Evolutionary conservation across 2,797 vertebrate species (phyloP).

Genomic region (Protonibea diacanthus): DNA sequence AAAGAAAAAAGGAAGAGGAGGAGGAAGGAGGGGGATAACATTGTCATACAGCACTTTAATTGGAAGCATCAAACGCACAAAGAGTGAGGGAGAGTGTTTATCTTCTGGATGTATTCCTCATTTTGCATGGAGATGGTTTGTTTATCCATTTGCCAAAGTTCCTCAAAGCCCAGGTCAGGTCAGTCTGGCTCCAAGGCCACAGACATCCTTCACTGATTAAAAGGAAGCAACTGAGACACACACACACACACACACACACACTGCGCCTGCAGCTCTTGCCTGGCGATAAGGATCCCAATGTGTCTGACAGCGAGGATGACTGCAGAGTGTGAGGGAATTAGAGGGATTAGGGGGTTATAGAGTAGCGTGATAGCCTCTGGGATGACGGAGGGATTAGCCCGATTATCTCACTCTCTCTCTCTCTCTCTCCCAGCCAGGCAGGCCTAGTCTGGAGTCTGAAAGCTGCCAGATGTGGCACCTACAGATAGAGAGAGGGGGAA

Average conservation of each 20-base stretch:
- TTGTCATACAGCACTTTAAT: conserved; percentile 66
- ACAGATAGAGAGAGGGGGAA: conserved; percentile 72
- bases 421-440: conserved; percentile 69
- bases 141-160: conserved; percentile 73
- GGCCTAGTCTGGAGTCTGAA: conserved; percentile 77
- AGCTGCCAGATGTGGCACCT: conserved; percentile 85
- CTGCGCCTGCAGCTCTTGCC: conserved; percentile 69
- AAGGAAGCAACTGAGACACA: conserved; percentile 62
- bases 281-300: conserved; percentile 84
- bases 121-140: conserved; percentile 64
- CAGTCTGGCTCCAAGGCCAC: conserved; percentile 65
- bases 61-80: conserved; percentile 66
- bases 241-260: conserved; percentile 46
- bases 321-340: conserved; percentile 88
- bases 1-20: conserved; percentile 1
- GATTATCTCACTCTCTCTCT: conserved; percentile 84
- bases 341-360: conserved; percentile 88
- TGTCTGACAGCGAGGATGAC: conserved; percentile 85
- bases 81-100: conserved; percentile 53
- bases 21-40: conserved; percentile 26
- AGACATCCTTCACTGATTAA: conserved; percentile 76
- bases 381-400: conserved; percentile 88
- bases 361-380: conserved; percentile 87
- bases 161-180: conserved; percentile 70
- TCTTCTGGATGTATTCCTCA: conserved; percentile 53